Evolutionary conservation across 1,140 invertebrate genomes (phyloP).

Genomic region (Drosophila nigrodunni): DNA sequence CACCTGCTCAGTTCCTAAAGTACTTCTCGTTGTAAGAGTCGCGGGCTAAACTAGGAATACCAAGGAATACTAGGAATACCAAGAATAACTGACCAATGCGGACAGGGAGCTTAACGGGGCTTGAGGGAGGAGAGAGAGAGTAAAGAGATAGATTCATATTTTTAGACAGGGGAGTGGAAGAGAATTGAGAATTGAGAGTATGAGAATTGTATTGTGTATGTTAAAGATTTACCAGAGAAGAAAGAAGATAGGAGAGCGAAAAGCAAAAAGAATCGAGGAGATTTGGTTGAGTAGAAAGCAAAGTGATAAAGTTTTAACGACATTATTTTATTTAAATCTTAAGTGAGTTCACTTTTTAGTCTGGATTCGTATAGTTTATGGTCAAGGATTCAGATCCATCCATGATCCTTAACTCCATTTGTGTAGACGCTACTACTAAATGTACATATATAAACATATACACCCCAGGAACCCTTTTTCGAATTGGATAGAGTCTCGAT

Average conservation of each 20-base stretch:
- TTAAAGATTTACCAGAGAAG: constrained; percentile 59
- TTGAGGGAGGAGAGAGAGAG: constrained; percentile 42
- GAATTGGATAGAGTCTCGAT: constrained; percentile 2
- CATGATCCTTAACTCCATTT: constrained; percentile 13
- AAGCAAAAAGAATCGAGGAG: not conserved
- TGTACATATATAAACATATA: constrained; percentile 1
- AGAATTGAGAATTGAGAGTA: constrained; percentile 3
- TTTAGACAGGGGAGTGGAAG: constrained; percentile 24
- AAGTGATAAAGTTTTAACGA: constrained; percentile 71
- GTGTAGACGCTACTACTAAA: constrained; percentile 8
- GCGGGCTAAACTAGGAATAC: not conserved
- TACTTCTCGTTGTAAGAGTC: constrained; percentile 93
- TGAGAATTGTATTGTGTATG: constrained; percentile 57
- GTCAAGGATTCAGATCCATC: constrained; percentile 13
- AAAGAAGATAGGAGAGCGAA: not conserved
- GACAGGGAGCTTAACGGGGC: not conserved
- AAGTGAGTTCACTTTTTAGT: constrained; percentile 29
- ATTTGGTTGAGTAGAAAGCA: constrained; percentile 58
- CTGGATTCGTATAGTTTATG: constrained; percentile 31
- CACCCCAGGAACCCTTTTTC: constrained; percentile 1
- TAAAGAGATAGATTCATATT: constrained; percentile 45
- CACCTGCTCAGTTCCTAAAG: constrained; percentile 94
- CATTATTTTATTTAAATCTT: constrained; percentile 39
- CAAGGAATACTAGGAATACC: not conserved
- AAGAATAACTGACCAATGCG: constrained; percentile 15